Percentiles rank a stretch among this genome's conserved stretches.
phyloP scores from a whole-genome alignment of 2,888 invertebrate genomes.

The Pycnomerus fuliginosus region DNA sequence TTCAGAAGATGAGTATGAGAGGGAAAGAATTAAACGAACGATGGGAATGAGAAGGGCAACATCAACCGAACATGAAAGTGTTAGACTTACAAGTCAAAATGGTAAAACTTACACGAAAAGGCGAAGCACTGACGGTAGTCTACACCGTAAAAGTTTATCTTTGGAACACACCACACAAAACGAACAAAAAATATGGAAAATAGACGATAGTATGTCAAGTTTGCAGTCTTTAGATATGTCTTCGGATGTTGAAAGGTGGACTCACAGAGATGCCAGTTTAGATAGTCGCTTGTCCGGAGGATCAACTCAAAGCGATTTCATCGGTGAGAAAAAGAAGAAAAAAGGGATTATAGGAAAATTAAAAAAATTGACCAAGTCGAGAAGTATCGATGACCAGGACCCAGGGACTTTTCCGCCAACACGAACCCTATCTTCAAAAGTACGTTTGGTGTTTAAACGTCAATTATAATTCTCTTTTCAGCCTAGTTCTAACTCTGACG shows the following conservation, averaged over 20 bases:
- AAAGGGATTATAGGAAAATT: constrained; percentile 82
- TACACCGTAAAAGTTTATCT: constrained; percentile 70
- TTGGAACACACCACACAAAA: constrained; percentile 65
- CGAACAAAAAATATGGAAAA: constrained; percentile 76
- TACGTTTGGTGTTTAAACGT: constrained; percentile 28
- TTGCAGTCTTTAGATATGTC: constrained; percentile 65
- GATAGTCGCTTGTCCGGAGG: constrained; percentile 83
- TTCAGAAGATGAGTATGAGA: constrained; percentile 57
- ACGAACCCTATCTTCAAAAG: constrained; percentile 57
- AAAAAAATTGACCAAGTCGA: constrained; percentile 81
- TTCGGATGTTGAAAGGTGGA: constrained; percentile 58
- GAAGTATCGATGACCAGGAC: constrained; percentile 72
- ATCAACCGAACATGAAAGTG: constrained; percentile 66
- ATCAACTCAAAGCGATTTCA: constrained; percentile 81
- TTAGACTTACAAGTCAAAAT: constrained; percentile 22
- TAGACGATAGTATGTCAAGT: constrained; percentile 81
- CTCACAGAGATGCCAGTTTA: constrained; percentile 71
- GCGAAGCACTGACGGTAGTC: constrained; percentile 49
- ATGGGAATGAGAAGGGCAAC: constrained; percentile 55
- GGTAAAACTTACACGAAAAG: constrained; percentile 29
- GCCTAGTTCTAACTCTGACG: constrained; percentile 72
- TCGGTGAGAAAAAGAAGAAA: constrained; percentile 73
- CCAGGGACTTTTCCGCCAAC: constrained; percentile 46
- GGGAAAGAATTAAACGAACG: constrained; percentile 51
- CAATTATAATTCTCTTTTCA: constrained; percentile 38